Conservation (phyloP, 2,797 vertebrate genomes). For the Channa striata region DNA sequence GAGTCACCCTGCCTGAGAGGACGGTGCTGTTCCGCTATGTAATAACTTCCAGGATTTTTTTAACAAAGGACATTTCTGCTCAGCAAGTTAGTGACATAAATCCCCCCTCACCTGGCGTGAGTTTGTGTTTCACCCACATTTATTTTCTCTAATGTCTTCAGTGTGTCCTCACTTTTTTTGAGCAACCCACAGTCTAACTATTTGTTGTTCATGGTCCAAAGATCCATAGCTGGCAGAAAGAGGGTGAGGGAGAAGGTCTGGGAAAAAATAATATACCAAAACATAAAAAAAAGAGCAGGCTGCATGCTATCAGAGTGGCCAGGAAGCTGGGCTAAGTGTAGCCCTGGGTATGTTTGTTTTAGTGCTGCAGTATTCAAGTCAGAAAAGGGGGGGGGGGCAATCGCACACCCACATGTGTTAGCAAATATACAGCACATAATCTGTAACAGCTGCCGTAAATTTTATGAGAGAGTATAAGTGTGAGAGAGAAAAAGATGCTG, state of each 20-base stretch:
- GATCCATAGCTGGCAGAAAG: conserved; percentile 24
- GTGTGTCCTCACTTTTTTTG: conserved; percentile 16
- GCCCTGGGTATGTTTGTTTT: conserved; percentile 50
- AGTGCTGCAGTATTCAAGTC: conserved; percentile 35
- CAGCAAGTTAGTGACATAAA: conserved; percentile 9
- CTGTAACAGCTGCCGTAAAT: conserved; percentile 20
- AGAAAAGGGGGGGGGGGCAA: not conserved
- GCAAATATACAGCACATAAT: conserved; percentile 17
- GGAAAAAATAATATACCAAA: not conserved
- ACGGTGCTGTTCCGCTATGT: conserved; percentile 14
- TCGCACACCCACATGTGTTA: conserved; percentile 1
- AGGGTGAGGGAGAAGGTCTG: not conserved
- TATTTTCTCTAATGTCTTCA: conserved; percentile 28
- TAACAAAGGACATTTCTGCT: not conserved
- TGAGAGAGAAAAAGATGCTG: conserved; percentile 1
- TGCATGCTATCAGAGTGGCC: conserved; percentile 43
- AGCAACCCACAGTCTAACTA: not conserved
- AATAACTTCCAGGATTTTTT: conserved; percentile 4
- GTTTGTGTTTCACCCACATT: conserved; percentile 23
- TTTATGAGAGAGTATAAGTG: conserved; percentile 15
- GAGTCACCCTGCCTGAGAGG: conserved; percentile 2
- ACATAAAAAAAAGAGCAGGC: conserved; percentile 32
- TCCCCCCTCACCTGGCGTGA: conserved; percentile 4
- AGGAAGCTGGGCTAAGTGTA: conserved; percentile 58
- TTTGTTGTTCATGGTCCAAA: conserved; percentile 23